Evolutionary conservation across 2,113 vertebrate species (phyloP), one percentile per base, ranked within the genome.

Genomic region (Anhinga anhinga): DNA sequence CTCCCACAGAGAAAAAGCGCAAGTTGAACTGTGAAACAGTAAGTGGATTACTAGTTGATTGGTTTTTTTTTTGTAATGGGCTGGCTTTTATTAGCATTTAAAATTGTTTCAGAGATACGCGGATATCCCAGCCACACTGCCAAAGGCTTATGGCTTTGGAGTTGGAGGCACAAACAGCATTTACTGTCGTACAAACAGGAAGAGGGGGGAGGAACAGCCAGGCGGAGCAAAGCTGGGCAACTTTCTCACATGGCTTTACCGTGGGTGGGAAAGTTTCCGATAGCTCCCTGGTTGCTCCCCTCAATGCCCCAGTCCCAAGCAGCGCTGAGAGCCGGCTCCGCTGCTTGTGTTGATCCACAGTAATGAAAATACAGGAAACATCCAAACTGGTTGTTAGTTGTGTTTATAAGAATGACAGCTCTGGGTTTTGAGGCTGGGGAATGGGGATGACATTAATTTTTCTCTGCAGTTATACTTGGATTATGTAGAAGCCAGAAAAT

Each of bases 261-360:
- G 29, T 55, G 63, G 69, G 69, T 5, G 55, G 63, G 38, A 6
- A 26, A 6, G 50, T 55, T 80, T n/a, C 53, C 0, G 0, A 26
- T 11, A 6, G 50, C 22, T 47, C 15, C 11, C 0, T 7, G 11
- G 8, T 17, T 53, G 49, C 20, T 88, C 11, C 58, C 27, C 44
- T 83, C 13, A 1, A 19, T 52, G 74, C 6, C 15, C 6, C 36
- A 25, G 34, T 45, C 27, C 62, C 5, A 10, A 63, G 34, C 61
- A 70, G 49, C 0, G 0, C 49, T 36, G 65, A 47, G 62, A 89
- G 7, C 69, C 8, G 7, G 4, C 44, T 53, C 38, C 1, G 3
- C 23, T 76, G 36, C 61, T 40, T 27, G 14, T 42, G 56, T 45
- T 1, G 2, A 25, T 65, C 15, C n/a, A 26, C 19, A 45, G 66